These are phyloP conservation scores for Sphenodon punctatus DNA, from an alignment of 2,797 vertebrate species.

Conservation along the genomic window DNA sequence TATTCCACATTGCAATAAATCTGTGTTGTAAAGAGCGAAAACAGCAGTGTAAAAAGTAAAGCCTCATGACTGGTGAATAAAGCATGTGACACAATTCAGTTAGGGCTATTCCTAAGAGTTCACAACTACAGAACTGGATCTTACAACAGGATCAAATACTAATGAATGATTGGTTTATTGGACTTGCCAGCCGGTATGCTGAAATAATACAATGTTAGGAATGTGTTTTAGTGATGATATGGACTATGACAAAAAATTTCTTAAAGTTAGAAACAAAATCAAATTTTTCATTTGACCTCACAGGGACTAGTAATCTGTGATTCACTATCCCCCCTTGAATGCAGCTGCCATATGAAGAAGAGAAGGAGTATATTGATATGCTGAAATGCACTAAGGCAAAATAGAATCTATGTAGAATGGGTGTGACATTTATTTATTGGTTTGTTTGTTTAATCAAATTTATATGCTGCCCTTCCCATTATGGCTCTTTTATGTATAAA, in stretches of 20 bases:
- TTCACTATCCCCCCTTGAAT: slow-evolving; percentile 12
- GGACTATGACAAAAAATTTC: neutral
- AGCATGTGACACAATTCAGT: neutral
- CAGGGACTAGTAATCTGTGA: slow-evolving; percentile 19
- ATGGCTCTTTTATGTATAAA: too few relatives aligned
- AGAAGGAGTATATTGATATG: neutral
- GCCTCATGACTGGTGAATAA: too few relatives aligned
- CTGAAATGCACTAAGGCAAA: slow-evolving; percentile 34
- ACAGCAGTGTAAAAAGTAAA: too few relatives aligned
- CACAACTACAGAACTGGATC: too few relatives aligned
- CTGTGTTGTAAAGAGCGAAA: too few relatives aligned
- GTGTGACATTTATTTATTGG: neutral
- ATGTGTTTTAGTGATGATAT: slow-evolving; percentile 39
- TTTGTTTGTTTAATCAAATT: neutral
- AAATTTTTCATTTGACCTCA: slow-evolving; percentile 23
- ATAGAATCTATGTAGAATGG: neutral
- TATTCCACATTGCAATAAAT: too few relatives aligned
- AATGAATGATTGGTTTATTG: slow-evolving; percentile 16
- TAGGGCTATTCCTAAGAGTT: neutral
- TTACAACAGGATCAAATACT: slow-evolving; percentile 24
- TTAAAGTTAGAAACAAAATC: slow-evolving; percentile 29
- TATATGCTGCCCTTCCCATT: neutral
- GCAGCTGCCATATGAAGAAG: neutral
- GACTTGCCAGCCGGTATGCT: neutral
- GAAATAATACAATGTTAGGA: neutral